Percentiles rank a stretch among this genome's conserved stretches.
phyloP scores from a whole-genome alignment of 2,888 invertebrate species.

The Tipula vernalis region DNA sequence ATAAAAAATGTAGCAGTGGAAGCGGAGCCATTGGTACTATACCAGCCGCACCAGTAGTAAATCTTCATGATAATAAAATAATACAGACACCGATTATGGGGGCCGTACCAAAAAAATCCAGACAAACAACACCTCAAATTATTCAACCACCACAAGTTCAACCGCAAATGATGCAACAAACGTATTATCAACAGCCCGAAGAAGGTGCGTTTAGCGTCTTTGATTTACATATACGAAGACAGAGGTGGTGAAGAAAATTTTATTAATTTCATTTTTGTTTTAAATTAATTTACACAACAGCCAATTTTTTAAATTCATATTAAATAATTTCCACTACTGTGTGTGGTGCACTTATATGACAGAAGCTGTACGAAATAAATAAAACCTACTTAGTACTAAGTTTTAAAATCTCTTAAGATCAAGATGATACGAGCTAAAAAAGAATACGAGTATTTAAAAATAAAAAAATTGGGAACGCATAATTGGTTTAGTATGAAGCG shows the following conservation, averaged over 20 bases:
- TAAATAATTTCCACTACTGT: neutral
- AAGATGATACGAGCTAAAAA: neutral
- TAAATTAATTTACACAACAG: neutral
- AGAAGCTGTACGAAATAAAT: neutral
- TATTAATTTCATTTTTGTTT: conserved; percentile 16
- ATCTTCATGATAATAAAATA: conserved; percentile 10
- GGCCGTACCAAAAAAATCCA: conserved; percentile 8
- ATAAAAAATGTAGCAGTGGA: conserved; percentile 35
- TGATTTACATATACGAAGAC: conserved; percentile 45
- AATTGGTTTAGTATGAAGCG: conserved; percentile 4
- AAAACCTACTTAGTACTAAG: neutral
- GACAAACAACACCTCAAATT: neutral
- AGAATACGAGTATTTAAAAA: neutral
- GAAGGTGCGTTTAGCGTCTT: conserved; percentile 47
- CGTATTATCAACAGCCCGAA: conserved; percentile 44
- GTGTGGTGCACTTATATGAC: neutral
- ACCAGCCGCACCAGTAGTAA: neutral
- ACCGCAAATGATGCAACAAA: conserved; percentile 25
- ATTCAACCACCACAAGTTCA: conserved; percentile 12
- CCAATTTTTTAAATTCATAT: neutral
- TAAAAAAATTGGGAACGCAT: neutral
- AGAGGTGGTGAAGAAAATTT: conserved; percentile 40
- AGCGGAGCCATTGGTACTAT: conserved; percentile 29
- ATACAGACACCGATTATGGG: neutral
- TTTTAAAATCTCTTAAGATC: neutral